Conservation (phyloP, 2,113 vertebrate species). For the Brachirus orientalis region DNA sequence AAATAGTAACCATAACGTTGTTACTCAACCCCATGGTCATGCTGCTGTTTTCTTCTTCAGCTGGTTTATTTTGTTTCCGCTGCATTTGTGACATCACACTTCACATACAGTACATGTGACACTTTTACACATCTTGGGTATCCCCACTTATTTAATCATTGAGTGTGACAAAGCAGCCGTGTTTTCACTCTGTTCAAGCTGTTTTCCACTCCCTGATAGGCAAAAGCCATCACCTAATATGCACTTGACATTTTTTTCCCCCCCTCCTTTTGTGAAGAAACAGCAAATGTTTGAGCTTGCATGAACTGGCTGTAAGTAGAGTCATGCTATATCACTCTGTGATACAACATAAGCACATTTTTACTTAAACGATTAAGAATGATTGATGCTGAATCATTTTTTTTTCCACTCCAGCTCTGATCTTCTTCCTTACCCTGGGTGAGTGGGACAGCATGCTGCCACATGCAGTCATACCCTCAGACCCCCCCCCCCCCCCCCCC, state of each 20-base stretch:
- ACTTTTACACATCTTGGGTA: too few species aligned
- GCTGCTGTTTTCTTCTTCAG: too few species aligned
- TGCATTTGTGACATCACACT: too few species aligned
- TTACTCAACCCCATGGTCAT: too few species aligned
- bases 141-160: too few species aligned
- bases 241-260: background rate
- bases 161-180: too few species aligned
- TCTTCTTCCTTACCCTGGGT: conserved; percentile 17
- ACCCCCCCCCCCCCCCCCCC: background rate
- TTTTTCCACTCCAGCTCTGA: conserved; percentile 51
- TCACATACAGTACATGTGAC: too few species aligned
- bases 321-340: conserved; percentile 1
- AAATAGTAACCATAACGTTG: too few species aligned
- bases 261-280: background rate
- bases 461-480: conserved; percentile 32
- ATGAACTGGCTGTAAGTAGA: conserved; percentile 31
- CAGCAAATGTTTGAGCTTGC: conserved; percentile 24
- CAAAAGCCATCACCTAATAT: background rate
- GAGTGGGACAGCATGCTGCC: conserved; percentile 41
- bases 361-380: conserved; percentile 54
- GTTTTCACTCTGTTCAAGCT: background rate
- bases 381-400: conserved; percentile 56
- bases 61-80: too few species aligned
- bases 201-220: background rate
- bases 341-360: conserved; percentile 14